These are phyloP conservation scores for Agonopterix arenella DNA, from an alignment of 2,888 invertebrate species.

Conservation along the genomic window DNA sequence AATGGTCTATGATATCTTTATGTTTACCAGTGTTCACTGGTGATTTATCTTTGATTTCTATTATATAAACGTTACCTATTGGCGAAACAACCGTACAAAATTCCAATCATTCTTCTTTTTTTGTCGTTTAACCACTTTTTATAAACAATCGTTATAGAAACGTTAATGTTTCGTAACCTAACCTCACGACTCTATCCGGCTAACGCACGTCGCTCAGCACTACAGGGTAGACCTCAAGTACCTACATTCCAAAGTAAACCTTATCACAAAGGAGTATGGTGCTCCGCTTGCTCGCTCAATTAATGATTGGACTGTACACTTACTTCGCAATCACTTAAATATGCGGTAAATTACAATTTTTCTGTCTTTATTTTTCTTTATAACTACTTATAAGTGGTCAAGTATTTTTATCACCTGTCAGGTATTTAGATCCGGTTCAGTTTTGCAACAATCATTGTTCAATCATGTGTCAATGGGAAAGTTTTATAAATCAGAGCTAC, in stretches of 20 bases:
- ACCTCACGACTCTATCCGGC: conserved; percentile 11
- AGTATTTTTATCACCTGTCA: too few species aligned
- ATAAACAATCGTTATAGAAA: conserved; percentile 17
- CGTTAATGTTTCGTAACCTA: conserved; percentile 17
- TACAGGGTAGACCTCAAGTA: too few species aligned
- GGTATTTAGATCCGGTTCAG: too few species aligned
- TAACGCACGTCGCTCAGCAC: neutral
- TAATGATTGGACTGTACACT: neutral
- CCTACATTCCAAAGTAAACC: neutral
- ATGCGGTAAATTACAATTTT: neutral
- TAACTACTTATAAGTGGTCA: too few species aligned
- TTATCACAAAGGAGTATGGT: too few species aligned
- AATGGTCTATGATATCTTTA: too few species aligned
- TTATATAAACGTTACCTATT: conserved; percentile 4
- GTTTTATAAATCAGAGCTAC: too few species aligned
- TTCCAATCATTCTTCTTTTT: conserved; percentile 14
- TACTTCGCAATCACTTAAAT: neutral
- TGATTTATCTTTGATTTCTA: neutral
- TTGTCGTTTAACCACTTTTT: conserved; percentile 15
- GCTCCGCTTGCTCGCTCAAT: neutral
- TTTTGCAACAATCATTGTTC: too few species aligned
- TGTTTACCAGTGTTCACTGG: neutral
- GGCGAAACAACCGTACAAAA: conserved; percentile 13
- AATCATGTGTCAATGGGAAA: too few species aligned
- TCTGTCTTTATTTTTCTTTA: too few species aligned